Evolutionary conservation across 2,113 vertebrate genomes (phyloP).

Genomic region (Baryphthengus martii): DNA sequence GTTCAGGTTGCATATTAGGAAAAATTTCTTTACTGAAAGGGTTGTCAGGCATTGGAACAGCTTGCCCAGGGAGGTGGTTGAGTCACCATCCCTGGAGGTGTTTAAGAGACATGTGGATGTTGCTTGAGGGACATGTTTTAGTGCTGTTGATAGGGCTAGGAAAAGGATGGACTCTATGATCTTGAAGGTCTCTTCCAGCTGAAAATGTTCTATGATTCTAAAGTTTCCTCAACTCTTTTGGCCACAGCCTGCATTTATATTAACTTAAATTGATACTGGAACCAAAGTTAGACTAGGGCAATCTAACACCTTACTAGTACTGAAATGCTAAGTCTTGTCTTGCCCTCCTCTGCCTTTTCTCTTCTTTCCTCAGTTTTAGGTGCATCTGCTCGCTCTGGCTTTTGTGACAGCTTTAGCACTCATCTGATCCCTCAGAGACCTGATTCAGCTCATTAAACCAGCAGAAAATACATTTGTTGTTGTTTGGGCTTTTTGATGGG

Average conservation of each 20-base stretch:
- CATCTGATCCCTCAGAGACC: neutral
- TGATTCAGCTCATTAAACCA: conserved; percentile 17
- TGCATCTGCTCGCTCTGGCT: neutral
- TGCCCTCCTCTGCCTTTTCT: too few relatives aligned
- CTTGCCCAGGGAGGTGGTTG: too few relatives aligned
- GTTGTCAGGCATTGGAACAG: too few relatives aligned
- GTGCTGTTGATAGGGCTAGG: too few relatives aligned
- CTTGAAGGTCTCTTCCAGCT: too few relatives aligned
- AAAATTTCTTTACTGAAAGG: too few relatives aligned
- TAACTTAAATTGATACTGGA: neutral
- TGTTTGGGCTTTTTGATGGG: neutral
- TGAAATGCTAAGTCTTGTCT: neutral
- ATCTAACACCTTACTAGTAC: neutral
- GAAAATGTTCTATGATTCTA: too few relatives aligned
- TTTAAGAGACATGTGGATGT: too few relatives aligned
- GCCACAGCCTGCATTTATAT: neutral
- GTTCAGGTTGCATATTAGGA: too few relatives aligned
- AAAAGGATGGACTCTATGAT: too few relatives aligned
- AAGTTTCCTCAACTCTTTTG: neutral
- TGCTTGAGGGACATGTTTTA: too few relatives aligned
- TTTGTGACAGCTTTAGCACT: neutral
- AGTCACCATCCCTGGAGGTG: too few relatives aligned
- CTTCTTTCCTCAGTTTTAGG: neutral
- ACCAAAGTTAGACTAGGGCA: neutral
- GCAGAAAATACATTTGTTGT: neutral